Conservation (phyloP, 2,113 vertebrate genomes). For the Megaleporinus macrocephalus region DNA sequence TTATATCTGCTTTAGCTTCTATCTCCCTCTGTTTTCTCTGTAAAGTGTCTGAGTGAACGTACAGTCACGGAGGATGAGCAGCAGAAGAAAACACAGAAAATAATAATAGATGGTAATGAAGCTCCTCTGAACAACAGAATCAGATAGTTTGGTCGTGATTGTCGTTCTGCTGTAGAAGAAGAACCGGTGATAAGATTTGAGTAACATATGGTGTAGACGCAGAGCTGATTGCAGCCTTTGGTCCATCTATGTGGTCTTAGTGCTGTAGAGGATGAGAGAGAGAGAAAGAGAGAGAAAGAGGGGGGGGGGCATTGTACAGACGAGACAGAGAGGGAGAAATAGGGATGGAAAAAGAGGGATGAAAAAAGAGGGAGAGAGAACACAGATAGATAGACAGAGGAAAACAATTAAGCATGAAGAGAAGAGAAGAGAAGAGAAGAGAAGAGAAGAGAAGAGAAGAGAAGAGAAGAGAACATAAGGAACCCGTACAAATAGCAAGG, state of each 20-base stretch:
- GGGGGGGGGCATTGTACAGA: constrained; percentile 14
- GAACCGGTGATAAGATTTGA: background rate
- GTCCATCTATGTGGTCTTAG: constrained; percentile 11
- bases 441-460: too few species aligned
- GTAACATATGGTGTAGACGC: constrained; percentile 38
- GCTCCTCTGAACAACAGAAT: background rate
- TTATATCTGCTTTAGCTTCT: constrained; percentile 66
- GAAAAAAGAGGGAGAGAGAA: background rate
- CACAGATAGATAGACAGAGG: constrained; percentile 34
- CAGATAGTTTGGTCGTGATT: background rate
- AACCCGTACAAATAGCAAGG: too few species aligned
- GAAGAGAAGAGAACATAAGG: too few species aligned
- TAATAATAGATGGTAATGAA: background rate
- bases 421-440: too few species aligned
- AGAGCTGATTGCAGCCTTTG: constrained; percentile 21
- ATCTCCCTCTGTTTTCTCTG: constrained; percentile 69
- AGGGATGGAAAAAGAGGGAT: background rate
- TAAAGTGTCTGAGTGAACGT: constrained; percentile 55
- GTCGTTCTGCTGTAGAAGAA: background rate
- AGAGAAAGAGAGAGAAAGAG: constrained; percentile 19
- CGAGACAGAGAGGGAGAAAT: constrained; percentile 36
- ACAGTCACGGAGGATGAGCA: constrained; percentile 58
- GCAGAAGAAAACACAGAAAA: background rate
- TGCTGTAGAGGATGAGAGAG: too few species aligned
- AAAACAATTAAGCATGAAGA: background rate